Evolutionary conservation across 2,888 invertebrate genomes (phyloP).

Genomic region (Onthophagus sagittarius): DNA sequence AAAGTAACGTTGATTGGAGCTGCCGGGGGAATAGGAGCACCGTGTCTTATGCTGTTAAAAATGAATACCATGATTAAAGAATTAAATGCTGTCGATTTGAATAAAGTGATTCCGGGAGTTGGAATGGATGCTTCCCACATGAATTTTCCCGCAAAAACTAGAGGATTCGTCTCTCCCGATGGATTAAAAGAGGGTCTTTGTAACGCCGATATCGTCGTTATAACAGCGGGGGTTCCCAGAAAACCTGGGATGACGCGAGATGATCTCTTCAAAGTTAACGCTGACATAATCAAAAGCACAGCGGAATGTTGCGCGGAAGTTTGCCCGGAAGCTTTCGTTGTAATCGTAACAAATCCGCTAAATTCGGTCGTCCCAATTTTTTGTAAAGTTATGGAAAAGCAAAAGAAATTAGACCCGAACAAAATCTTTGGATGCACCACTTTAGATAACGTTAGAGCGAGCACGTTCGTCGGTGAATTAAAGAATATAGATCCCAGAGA

Average conservation of each 20-base stretch:
- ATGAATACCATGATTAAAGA: slow-evolving; percentile 76
- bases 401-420: slow-evolving; percentile 64
- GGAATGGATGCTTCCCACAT: slow-evolving; percentile 51
- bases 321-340: slow-evolving; percentile 47
- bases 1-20: slow-evolving; percentile 94
- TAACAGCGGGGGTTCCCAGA: slow-evolving; percentile 60
- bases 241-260: slow-evolving; percentile 59
- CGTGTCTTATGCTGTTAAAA: slow-evolving; percentile 85
- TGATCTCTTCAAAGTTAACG: slow-evolving; percentile 56
- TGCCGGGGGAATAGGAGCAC: slow-evolving; percentile 94
- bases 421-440: slow-evolving; percentile 95
- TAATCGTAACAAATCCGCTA: slow-evolving; percentile 51
- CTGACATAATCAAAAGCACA: slow-evolving; percentile 45
- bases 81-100: slow-evolving; percentile 64
- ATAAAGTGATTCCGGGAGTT: slow-evolving; percentile 41
- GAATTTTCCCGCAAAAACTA: slow-evolving; percentile 44
- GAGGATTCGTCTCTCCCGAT: slow-evolving; percentile 43
- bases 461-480: slow-evolving; percentile 84
- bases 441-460: slow-evolving; percentile 87
- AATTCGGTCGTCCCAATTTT: slow-evolving; percentile 51
- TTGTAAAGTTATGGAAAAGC: slow-evolving; percentile 50
- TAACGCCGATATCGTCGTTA: slow-evolving; percentile 62
- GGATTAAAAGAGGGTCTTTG: slow-evolving; percentile 47
- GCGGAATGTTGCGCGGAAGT: slow-evolving; percentile 41
- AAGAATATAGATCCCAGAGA: slow-evolving; percentile 77